phyloP scores from a whole-genome alignment of 64 coral and sea anemone genomes.

The Montipora capricornis region DNA sequence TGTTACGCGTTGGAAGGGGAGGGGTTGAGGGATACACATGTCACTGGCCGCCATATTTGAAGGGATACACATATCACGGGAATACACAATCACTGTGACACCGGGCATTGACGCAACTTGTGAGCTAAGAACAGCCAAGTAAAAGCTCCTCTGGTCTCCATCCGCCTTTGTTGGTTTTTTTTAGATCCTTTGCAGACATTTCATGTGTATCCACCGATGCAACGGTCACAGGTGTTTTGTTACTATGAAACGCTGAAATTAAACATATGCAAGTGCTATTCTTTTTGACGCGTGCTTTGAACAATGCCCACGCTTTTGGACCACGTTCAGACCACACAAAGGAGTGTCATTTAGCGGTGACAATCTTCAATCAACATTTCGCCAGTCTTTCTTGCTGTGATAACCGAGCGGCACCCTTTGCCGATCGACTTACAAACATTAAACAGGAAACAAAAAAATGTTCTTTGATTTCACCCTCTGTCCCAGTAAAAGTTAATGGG shows the following conservation, averaged over 20 bases:
- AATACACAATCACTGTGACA: too few species aligned
- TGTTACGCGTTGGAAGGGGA: too few species aligned
- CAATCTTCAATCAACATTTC: neutral
- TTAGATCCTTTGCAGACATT: neutral
- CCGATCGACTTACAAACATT: conserved; percentile 9
- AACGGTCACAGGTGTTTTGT: neutral
- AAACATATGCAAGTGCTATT: neutral
- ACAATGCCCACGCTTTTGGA: neutral
- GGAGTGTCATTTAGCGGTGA: neutral
- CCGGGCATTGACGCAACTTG: too few species aligned
- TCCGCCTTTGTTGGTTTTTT: neutral
- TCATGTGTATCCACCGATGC: neutral
- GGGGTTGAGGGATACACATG: too few species aligned
- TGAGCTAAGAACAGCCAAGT: too few species aligned
- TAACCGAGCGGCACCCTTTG: neutral
- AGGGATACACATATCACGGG: too few species aligned
- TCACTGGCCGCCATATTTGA: too few species aligned
- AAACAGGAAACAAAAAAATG: conserved; percentile 55
- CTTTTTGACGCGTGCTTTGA: neutral
- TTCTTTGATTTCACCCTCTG: conserved; percentile 41
- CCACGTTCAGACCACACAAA: conserved; percentile 31
- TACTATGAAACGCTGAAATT: neutral
- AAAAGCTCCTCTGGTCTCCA: too few species aligned
- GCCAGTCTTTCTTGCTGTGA: neutral
- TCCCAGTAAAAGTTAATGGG: neutral